Evolutionary conservation across 2,113 vertebrate genomes (phyloP).

Genomic region (Scalopus aquaticus): DNA sequence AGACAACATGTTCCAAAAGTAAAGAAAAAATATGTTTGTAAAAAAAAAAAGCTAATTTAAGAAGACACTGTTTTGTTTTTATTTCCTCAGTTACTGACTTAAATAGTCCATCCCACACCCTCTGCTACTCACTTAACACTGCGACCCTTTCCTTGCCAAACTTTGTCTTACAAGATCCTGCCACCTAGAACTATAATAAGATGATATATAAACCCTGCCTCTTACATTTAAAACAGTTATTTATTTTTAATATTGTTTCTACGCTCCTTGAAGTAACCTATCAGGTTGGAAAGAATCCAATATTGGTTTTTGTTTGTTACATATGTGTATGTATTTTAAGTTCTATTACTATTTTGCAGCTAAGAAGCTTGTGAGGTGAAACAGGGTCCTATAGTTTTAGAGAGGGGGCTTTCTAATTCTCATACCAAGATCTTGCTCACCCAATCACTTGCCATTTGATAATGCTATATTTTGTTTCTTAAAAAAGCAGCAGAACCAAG

Average conservation of each 20-base stretch:
- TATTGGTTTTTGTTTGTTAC: not conserved
- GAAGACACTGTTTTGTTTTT: not conserved
- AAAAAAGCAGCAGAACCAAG: not conserved
- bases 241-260: not conserved
- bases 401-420: not conserved
- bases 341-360: not conserved
- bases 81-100: not conserved
- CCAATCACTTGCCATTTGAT: not conserved
- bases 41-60: not conserved
- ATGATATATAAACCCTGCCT: not conserved
- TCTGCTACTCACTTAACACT: not conserved
- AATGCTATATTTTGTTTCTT: not conserved
- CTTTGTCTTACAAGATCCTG: not conserved
- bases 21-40: not conserved
- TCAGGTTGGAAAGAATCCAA: not conserved
- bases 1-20: not conserved
- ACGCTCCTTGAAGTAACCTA: not conserved
- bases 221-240: not conserved
- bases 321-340: not conserved
- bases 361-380: not conserved
- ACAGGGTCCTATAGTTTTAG: not conserved
- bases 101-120: accelerated
- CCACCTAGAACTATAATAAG: not conserved
- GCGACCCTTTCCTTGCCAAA: not conserved
- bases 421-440: not conserved